Evolutionary conservation across 2,113 vertebrate species (phyloP).

Genomic region (Philantomba maxwellii): DNA sequence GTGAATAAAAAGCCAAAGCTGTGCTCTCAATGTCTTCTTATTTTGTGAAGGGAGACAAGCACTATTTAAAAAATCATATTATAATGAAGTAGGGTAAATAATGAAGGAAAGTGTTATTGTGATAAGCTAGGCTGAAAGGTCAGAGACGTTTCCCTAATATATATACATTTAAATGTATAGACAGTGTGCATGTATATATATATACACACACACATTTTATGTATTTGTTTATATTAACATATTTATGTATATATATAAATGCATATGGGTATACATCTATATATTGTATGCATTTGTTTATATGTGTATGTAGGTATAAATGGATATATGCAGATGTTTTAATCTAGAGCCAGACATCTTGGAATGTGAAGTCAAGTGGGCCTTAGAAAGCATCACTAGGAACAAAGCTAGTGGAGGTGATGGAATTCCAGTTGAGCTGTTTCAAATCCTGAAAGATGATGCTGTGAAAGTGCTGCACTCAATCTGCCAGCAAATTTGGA

Average conservation of each 20-base stretch:
- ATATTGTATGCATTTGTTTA: neutral
- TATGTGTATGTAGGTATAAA: neutral
- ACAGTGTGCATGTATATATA: neutral
- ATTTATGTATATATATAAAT: neutral
- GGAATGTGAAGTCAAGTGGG: no score
- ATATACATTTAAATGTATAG: neutral
- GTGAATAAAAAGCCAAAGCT: neutral
- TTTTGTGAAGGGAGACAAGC: neutral
- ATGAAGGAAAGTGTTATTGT: neutral
- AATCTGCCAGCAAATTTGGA: no score
- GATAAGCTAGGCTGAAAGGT: neutral
- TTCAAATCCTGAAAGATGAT: no score
- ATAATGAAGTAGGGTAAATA: neutral
- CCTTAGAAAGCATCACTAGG: no score
- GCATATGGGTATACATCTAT: neutral
- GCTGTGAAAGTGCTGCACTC: no score
- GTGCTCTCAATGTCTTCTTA: neutral
- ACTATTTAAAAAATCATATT: neutral
- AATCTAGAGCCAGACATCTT: no score
- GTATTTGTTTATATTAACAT: neutral
- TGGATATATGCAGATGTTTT: neutral
- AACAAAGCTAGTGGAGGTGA: no score
- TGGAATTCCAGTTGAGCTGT: no score
- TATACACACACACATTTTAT: neutral
- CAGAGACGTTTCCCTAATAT: neutral